A percentile compares a stretch with the other conserved stretches of the same genome.
Evolutionary conservation across 2,797 vertebrate species (phyloP).

Genomic region (Syndactyla subalaris): DNA sequence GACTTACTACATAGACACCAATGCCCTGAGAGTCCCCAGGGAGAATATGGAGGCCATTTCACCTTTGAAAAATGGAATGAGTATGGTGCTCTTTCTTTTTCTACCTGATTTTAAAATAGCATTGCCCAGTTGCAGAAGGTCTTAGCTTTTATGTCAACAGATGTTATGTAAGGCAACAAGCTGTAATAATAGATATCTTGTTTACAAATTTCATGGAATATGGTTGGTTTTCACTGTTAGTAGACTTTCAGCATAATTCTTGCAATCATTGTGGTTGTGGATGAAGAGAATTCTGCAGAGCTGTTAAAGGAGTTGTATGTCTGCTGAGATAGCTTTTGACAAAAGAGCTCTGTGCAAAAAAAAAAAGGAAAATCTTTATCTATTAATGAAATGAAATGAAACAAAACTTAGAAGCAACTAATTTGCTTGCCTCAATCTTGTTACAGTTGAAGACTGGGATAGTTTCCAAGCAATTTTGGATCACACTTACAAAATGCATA

Average conservation of each 20-base stretch:
- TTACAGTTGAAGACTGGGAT: constrained; percentile 98
- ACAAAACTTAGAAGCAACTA: background rate
- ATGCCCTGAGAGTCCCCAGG: constrained; percentile 93
- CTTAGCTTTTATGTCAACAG: background rate
- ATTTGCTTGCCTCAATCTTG: background rate
- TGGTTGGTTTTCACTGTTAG: background rate
- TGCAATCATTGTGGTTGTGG: background rate
- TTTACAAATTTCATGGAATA: background rate
- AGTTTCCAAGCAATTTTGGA: constrained; percentile 98
- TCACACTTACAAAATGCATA: constrained; percentile 98
- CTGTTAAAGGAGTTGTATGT: background rate
- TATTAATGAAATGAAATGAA: background rate
- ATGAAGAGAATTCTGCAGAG: background rate
- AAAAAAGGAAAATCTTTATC: background rate
- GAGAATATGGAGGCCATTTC: constrained; percentile 98
- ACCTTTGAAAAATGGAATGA: constrained; percentile 98
- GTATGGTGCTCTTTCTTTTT: constrained; percentile 79
- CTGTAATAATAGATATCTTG: rapidly evolving
- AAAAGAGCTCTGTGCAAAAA: background rate
- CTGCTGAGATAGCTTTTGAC: background rate
- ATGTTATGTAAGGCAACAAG: background rate
- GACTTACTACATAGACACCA: constrained; percentile 96
- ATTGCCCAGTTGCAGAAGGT: background rate
- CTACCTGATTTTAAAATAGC: background rate
- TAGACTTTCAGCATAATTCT: background rate